phyloP scores from a whole-genome alignment of 2,888 invertebrate genomes.

The Tinea semifulvella region DNA sequence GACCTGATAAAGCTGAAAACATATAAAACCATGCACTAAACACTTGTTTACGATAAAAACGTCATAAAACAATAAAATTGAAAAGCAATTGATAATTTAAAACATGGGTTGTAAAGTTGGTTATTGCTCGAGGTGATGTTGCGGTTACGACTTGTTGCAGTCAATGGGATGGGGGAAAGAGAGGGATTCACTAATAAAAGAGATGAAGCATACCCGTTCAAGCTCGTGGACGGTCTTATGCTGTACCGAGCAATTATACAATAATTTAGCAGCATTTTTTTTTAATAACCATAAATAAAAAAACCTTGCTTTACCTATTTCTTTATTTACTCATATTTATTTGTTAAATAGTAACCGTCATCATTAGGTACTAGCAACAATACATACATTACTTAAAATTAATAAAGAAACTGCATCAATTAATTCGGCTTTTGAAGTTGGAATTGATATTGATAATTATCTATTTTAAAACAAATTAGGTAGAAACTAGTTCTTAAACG shows the following conservation, averaged over 20 bases:
- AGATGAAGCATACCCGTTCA: conserved; percentile 43
- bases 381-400: too few species aligned
- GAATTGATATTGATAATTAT: too few species aligned
- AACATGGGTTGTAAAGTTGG: conserved; percentile 54
- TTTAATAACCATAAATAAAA: too few species aligned
- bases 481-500: too few species aligned
- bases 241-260: conserved; percentile 20
- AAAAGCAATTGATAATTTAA: conserved; percentile 61
- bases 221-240: conserved; percentile 57
- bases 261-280: too few species aligned
- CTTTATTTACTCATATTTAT: too few species aligned
- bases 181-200: conserved; percentile 36
- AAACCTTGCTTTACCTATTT: too few species aligned
- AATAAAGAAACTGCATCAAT: too few species aligned
- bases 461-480: too few species aligned
- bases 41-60: conserved; percentile 48
- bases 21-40: conserved; percentile 68
- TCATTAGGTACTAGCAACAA: too few species aligned
- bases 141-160: conserved; percentile 52
- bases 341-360: too few species aligned
- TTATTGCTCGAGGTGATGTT: conserved; percentile 50
- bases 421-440: too few species aligned
- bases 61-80: conserved; percentile 59
- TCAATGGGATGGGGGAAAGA: conserved; percentile 55
- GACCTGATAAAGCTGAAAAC: conserved; percentile 68